Base-by-base conservation (phyloP, 2,113 vertebrate genomes). In the Anser brachyrhynchus region DNA sequence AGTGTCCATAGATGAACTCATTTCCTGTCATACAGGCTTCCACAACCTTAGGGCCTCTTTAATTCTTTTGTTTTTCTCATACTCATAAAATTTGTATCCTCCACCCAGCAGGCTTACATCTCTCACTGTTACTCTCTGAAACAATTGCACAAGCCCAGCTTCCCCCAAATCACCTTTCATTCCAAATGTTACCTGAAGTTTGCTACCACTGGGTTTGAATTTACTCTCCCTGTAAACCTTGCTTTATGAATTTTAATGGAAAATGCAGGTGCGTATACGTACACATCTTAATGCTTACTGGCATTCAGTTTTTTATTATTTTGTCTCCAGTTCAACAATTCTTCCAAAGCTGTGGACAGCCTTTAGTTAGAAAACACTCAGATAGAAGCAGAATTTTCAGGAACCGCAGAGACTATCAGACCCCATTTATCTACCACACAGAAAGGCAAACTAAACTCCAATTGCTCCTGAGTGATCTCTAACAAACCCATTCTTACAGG, bases 11-110 rank as follows among this genome's bases (percentile, higher is more conserved):
- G 66, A 70, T 66, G 6, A 83, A 83, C 74, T 43, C 0, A 59
- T 65, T 92, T 96, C 92, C 90, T 71, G 29, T 51, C 43, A 71
- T 17, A n/a, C 7, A 41, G 71, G 14, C 61, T 83, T 88, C 75
- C 71, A 73, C 61, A 75, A 69, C 22, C 52, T 77, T 46, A 79
- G 52, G 49, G 54, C 6, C 26, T 62, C 74, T 84, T 75, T 16
- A 83, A 66, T 74, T 44, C 46, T 54, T 70, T 80, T 84, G 44
- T 52, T 89, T 72, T 79, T 54, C 21, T 71, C n/a, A 71, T 52
- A 59, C 37, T 76, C 75, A 39, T 33, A 76, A 64, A 28, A 58
- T 49, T 57, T 84, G 39, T 82, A 26, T 69, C 20, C 28, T 33
- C 28, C 39, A 20, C 12, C 77, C 37, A 55, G 25, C 33, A 79